Evolutionary conservation across 1,140 invertebrate genomes (phyloP).

Genomic region (Drosophila simulans): DNA sequence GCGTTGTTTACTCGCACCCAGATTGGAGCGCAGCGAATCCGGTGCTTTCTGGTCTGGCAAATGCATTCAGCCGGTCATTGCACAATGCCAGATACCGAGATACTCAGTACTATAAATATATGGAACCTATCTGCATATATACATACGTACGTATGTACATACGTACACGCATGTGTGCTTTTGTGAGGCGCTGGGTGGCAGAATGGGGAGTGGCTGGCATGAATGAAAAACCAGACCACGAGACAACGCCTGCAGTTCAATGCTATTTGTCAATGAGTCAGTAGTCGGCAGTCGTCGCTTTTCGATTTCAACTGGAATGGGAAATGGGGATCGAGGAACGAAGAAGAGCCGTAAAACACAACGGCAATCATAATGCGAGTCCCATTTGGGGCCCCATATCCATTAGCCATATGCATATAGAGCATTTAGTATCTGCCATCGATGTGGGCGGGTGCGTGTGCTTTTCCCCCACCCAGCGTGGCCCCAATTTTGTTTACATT

Average conservation of each 20-base stretch:
- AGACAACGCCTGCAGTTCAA: conserved; percentile 65
- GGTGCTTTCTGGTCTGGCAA: conserved; percentile 37
- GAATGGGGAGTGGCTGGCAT: conserved; percentile 34
- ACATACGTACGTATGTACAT: too few relatives aligned
- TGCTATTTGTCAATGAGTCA: conserved; percentile 75
- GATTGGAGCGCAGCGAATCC: neutral
- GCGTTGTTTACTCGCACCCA: conserved; percentile 14
- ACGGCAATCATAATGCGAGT: conserved; percentile 28
- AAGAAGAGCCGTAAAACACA: conserved; percentile 34
- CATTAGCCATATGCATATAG: conserved; percentile 52
- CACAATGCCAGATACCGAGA: conserved; percentile 33
- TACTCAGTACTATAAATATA: conserved; percentile 17
- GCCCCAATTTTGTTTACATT: conserved; percentile 74
- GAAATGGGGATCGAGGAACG: conserved; percentile 9
- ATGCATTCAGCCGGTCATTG: conserved; percentile 57
- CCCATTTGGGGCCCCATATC: conserved; percentile 43
- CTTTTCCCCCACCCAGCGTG: conserved; percentile 35
- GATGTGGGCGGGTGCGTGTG: conserved; percentile 31
- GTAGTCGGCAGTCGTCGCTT: conserved; percentile 10
- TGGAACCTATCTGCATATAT: conserved; percentile 9
- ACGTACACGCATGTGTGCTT: conserved; percentile 8
- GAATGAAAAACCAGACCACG: conserved; percentile 50
- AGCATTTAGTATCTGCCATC: conserved; percentile 38
- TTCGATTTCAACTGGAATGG: conserved; percentile 23
- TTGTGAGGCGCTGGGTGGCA: conserved; percentile 33